phyloP scores from a whole-genome alignment of 1,140 invertebrate species.

The Leptinotarsa texana region DNA sequence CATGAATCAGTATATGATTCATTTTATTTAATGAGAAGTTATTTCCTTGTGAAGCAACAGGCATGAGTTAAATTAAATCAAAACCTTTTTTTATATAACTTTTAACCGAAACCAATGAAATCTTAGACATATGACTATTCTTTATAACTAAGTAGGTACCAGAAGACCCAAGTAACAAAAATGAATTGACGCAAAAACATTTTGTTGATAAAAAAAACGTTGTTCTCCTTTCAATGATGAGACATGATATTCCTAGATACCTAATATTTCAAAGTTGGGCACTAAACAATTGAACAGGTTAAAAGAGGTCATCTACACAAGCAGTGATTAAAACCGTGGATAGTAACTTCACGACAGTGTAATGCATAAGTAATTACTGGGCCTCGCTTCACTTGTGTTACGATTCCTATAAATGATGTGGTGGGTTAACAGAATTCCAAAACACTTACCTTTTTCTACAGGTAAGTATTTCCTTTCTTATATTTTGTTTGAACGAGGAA shows the following conservation, averaged over 20 bases:
- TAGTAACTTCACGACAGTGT: neutral
- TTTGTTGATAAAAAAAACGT: neutral
- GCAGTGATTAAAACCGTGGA: neutral
- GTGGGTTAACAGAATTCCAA: conserved; percentile 37
- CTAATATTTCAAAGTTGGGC: neutral
- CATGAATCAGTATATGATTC: too few species aligned
- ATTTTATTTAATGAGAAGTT: too few species aligned
- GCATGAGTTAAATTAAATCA: too few species aligned
- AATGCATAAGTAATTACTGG: too few species aligned
- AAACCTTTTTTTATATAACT: too few species aligned
- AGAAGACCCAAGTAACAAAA: neutral
- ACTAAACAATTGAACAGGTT: neutral
- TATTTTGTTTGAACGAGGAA: conserved; percentile 6
- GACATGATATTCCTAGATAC: neutral
- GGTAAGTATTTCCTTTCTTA: conserved; percentile 40
- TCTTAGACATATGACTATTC: neutral
- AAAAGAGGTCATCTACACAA: neutral
- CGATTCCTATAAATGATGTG: conserved; percentile 32
- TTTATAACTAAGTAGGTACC: neutral
- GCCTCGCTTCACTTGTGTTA: neutral
- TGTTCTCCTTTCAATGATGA: neutral
- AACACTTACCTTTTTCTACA: conserved; percentile 49
- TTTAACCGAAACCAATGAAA: too few species aligned
- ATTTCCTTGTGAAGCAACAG: too few species aligned
- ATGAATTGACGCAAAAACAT: neutral